Base-by-base conservation (phyloP, 2,888 invertebrate species). In the Chironomus riparius region DNA sequence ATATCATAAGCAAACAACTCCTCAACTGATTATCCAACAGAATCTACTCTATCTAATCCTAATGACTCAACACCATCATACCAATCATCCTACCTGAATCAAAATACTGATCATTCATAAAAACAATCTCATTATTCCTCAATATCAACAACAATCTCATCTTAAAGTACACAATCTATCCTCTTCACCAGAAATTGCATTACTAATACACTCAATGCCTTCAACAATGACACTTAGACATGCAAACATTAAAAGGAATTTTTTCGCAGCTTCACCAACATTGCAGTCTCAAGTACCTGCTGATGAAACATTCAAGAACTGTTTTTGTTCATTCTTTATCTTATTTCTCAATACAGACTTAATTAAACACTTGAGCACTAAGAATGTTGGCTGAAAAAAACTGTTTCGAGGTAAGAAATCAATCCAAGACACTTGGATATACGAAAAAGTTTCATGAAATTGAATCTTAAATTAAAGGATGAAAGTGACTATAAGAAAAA, bases 241-340 rank as follows among this genome's bases (percentile, higher is more conserved):
- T 24, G 21, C 22, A 56, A 56, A 56, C 56, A 15, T 65, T 24
- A 24, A 65, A 65, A 22, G 22, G 65, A 24, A 65, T 24, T 24
- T 21, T 62, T 65, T 65, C 24, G 65, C 65, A 65, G 56, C 4
- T 15, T 15, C 56, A 18, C 15, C 65, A 21, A 24, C 22, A 65
- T 21, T 13, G 65, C 21, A 70, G 22, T 71, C 70, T 70, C 47
- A n/a, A 56, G 71, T 50, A 71, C 71, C 71, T 71, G 71, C 71
- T 56, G 21, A 65, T 56, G 71, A 50, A 71, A 50, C 38, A 22
- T 56, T 71, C 65, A 65, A 65, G 65, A 65, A 13, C 13, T 65
- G 3, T 24, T 18, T 56, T 71, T n/a, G 2, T 21, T 38, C 12
- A 1, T 38, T 18, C 15, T 38, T 68, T 7, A 28, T 28, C 13